Evolutionary conservation across 1,140 invertebrate genomes (phyloP).

Genomic region (Lineus longissimus): DNA sequence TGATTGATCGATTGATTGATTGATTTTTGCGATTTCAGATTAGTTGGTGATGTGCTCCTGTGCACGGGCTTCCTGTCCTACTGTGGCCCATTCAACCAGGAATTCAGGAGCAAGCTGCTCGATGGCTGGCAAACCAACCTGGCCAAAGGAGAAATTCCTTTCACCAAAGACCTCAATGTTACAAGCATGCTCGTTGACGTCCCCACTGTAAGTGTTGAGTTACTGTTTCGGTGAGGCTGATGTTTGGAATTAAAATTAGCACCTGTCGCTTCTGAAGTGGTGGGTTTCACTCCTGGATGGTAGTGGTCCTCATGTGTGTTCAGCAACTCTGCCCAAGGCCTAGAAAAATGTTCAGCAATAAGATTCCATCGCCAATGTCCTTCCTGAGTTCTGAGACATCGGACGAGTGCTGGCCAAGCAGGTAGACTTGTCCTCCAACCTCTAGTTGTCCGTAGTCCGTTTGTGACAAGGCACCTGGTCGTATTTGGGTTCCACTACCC

Average conservation of each 20-base stretch:
- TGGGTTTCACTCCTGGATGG: neutral
- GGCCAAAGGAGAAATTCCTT: conserved; percentile 73
- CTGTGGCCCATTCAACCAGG: conserved; percentile 93
- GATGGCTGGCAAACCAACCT: conserved; percentile 80
- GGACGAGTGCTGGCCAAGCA: no score
- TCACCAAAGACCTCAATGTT: conserved; percentile 78
- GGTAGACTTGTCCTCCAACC: no score
- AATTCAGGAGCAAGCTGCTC: conserved; percentile 77
- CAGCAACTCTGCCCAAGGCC: neutral
- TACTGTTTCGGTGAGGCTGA: no score
- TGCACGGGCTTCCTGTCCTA: conserved; percentile 93
- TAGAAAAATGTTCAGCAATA: neutral
- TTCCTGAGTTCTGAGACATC: no score
- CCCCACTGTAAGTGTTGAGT: conserved; percentile 63
- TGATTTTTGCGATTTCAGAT: conserved; percentile 60
- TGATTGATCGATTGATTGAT: no score
- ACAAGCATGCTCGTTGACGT: conserved; percentile 85
- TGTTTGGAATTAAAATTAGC: no score
- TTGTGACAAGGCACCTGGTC: no score
- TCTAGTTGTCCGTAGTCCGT: no score
- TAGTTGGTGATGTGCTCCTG: conserved; percentile 88
- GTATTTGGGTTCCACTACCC: no score
- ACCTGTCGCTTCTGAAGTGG: neutral
- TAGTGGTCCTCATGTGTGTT: neutral
- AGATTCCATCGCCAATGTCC: no score